Percentiles rank a stretch among this genome's conserved stretches.
Evolutionary conservation across 2,797 vertebrate species (phyloP).

Genomic region (Gobionotothen gibberifrons): DNA sequence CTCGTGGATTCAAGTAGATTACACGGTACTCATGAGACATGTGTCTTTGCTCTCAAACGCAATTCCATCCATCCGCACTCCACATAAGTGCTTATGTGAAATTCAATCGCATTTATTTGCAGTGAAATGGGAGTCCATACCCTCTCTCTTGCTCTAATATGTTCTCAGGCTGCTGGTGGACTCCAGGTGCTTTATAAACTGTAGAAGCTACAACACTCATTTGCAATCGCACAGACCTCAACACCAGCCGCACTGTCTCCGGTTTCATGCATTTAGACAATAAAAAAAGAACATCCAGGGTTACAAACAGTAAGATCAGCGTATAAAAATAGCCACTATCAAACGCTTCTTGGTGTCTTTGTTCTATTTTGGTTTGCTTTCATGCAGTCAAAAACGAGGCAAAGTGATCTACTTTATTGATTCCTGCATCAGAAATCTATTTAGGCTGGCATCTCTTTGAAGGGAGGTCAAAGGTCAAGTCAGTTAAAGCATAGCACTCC

Average conservation of each 20-base stretch:
- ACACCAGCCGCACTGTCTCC: background rate
- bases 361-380: background rate
- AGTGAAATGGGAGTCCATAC: constrained; percentile 69
- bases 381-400: background rate
- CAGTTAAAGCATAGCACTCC: background rate
- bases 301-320: background rate
- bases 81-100: constrained; percentile 74
- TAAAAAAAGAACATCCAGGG: background rate
- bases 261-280: constrained; percentile 23
- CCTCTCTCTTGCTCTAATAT: constrained; percentile 47
- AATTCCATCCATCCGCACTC: constrained; percentile 64
- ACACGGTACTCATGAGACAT: constrained; percentile 70
- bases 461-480: constrained; percentile 23
- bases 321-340: background rate
- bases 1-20: constrained; percentile 70
- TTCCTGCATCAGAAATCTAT: background rate
- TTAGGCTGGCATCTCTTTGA: background rate
- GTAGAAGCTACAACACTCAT: constrained; percentile 14
- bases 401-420: constrained; percentile 19
- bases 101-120: constrained; percentile 72
- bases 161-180: constrained; percentile 29
- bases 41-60: constrained; percentile 66
- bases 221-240: constrained; percentile 18
- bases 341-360: background rate
- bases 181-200: constrained; percentile 37